Evolutionary conservation across 2,888 invertebrate genomes (phyloP), one percentile per base, ranked within the genome.

Genomic region (Drosophila emarginata): DNA sequence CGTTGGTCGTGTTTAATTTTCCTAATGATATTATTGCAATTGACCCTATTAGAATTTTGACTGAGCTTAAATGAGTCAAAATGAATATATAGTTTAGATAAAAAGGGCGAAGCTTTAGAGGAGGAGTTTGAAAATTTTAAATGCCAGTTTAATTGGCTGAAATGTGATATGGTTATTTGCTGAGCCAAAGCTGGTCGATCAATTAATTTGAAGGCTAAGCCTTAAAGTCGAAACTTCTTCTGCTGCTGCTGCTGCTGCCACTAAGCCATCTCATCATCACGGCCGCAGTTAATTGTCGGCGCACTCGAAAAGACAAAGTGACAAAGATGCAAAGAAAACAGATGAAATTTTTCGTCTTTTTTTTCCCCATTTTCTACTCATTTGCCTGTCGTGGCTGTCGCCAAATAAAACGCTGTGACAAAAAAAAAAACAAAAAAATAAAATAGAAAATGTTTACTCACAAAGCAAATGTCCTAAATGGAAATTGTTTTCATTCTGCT

Each of bases 21-120:
- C 82, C 78, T 81, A 88, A 86, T 86, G 85, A 88, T 88, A 87
- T 87, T 88, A 87, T 86, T 86, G 85, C 85, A 86, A 87, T 86
- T 86, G 85, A 88, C 88, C 85, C 85, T 84, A 88, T 86, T 86
- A 74, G 76, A 79, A 76, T 86, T 45, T 87, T 74, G 87, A 88
- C 72, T 75, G 86, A 61, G 74, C 76, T 74, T 54, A 80, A 88
- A 88, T 88, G 84, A 88, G 73, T 86, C 79, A 83, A 86, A 85
- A 88, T 85, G 87, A 88, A 88, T 79, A 83, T 83, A 82, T 87
- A 82, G 88, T 64, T 70, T 14, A 12, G 12, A 12, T 54, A 32
- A 15, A 37, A 5, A 36, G 54, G 32, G 58, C 37, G 65, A 60
- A 32, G 36, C 5, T 26, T 39, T 28, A 18, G 12, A 4, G 45